Conservation (phyloP, 2,797 vertebrate genomes). For the Threskiornis aethiopicus region DNA sequence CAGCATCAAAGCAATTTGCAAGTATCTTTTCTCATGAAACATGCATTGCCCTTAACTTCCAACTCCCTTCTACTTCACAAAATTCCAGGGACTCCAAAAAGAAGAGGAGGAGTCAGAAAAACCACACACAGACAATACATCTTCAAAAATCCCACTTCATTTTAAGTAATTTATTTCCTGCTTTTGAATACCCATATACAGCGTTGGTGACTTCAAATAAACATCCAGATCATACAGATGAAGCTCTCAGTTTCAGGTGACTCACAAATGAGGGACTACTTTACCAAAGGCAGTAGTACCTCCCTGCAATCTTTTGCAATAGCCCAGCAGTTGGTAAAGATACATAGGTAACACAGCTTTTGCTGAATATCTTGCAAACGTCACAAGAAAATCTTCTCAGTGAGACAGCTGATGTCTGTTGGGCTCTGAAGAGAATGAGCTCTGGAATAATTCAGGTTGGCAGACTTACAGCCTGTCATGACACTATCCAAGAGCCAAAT, state of each 20-base stretch:
- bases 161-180: neutral
- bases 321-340: neutral
- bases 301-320: neutral
- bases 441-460: neutral
- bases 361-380: neutral
- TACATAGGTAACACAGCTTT: neutral
- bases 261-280: neutral
- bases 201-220: neutral
- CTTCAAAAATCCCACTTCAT: neutral
- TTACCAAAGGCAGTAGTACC: neutral
- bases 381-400: neutral
- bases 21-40: neutral
- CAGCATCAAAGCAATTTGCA: neutral
- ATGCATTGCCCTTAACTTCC: neutral
- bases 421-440: neutral
- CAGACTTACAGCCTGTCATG: neutral
- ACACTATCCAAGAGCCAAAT: neutral
- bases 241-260: neutral
- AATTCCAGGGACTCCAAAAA: neutral
- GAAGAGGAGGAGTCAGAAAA: neutral
- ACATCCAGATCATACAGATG: neutral
- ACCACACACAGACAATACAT: fast-evolving
- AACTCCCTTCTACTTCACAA: neutral
- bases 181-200: neutral
- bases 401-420: neutral